Percentiles rank a stretch among this genome's conserved stretches.
Conservation (phyloP, 2,888 invertebrate species). For the Drosophila mulleri region DNA sequence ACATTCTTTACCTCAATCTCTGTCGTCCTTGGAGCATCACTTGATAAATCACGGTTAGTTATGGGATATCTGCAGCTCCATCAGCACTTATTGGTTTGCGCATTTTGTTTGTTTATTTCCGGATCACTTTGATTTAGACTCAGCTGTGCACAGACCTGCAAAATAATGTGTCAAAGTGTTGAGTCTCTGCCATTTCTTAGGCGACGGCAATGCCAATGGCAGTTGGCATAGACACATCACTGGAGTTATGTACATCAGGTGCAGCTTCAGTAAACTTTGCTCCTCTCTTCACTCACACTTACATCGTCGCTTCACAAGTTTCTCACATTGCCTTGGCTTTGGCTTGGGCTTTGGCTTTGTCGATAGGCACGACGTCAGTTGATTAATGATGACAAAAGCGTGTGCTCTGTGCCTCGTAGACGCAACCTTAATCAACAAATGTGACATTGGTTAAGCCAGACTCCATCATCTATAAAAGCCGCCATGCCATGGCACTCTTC, state of each 20-base stretch:
- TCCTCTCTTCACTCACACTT: conserved; percentile 12
- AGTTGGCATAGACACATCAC: conserved; percentile 8
- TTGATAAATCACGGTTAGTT: background rate
- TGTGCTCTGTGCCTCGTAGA: conserved; percentile 32
- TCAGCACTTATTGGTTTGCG: background rate
- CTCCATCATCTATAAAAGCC: background rate
- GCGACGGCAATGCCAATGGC: conserved; percentile 4
- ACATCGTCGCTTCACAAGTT: conserved; percentile 54
- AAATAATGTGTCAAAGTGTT: conserved; percentile 75
- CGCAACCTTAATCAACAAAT: conserved; percentile 70
- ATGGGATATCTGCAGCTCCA: background rate
- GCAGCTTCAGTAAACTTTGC: conserved; percentile 25
- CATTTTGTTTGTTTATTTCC: conserved; percentile 10
- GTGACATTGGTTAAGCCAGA: conserved; percentile 52
- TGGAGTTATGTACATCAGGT: conserved; percentile 26
- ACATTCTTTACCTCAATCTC: background rate
- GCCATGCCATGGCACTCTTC: conserved; percentile 26
- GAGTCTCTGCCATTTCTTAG: conserved; percentile 67
- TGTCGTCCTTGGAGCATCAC: background rate
- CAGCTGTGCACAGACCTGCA: conserved; percentile 74
- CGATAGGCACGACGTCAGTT: conserved; percentile 65
- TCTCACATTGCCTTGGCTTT: conserved; percentile 50
- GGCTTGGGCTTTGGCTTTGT: conserved; percentile 53
- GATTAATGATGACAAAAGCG: conserved; percentile 78
- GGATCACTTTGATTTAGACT: conserved; percentile 63